Percentiles rank a stretch among this genome's conserved stretches.
These are phyloP conservation scores for Drosophila ohnishii DNA, from an alignment of 1,140 invertebrate species.

Conservation along the genomic window DNA sequence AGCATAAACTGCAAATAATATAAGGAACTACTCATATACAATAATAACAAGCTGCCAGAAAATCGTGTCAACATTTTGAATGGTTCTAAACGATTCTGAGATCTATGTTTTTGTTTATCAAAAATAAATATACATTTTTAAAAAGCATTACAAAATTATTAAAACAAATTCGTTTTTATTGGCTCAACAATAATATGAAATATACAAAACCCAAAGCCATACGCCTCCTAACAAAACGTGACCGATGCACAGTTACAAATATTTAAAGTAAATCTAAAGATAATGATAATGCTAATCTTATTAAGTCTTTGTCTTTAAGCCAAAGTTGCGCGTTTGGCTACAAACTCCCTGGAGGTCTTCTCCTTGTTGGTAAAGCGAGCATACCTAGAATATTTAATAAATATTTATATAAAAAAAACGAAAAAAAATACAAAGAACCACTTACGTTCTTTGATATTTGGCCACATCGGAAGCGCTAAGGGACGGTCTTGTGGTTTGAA, in stretches of 20 bases:
- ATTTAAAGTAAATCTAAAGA: constrained; percentile 25
- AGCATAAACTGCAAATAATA: neutral
- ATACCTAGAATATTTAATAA: constrained; percentile 47
- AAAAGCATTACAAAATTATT: neutral
- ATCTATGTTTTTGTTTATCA: too few relatives aligned
- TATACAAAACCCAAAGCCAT: constrained; percentile 36
- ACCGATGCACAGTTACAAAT: constrained; percentile 9
- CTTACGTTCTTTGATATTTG: constrained; percentile 80
- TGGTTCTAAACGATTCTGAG: too few relatives aligned
- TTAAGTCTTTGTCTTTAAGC: constrained; percentile 67
- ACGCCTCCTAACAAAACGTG: constrained; percentile 13
- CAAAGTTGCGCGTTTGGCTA: constrained; percentile 76
- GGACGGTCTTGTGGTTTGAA: constrained; percentile 69
- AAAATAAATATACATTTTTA: too few relatives aligned
- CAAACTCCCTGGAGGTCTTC: constrained; percentile 74
- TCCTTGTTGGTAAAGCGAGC: constrained; percentile 80
- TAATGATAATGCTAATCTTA: constrained; percentile 39
- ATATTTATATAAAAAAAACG: neutral
- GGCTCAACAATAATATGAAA: constrained; percentile 49
- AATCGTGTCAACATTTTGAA: neutral
- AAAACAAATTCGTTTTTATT: constrained; percentile 62
- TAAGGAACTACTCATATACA: neutral
- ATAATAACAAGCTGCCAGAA: neutral
- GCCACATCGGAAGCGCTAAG: constrained; percentile 68
- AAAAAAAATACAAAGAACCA: neutral